Evolutionary conservation across 2,113 vertebrate species (phyloP).

Genomic region (Brachyhypopomus occidentalis): DNA sequence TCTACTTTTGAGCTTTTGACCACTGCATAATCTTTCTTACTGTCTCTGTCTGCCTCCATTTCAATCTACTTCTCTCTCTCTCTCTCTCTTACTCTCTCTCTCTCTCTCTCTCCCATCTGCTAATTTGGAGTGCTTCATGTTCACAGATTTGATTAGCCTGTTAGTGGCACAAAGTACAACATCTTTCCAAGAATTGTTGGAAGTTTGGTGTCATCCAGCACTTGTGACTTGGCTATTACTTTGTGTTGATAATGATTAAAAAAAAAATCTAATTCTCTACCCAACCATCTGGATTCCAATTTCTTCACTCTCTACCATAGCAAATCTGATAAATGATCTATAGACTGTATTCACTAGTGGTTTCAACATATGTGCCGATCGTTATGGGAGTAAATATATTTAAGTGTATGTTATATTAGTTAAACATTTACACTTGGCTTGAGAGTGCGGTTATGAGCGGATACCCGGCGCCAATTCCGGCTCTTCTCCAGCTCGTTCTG

Average conservation of each 20-base stretch:
- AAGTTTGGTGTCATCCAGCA: slow-evolving; percentile 25
- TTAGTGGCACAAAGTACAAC: slow-evolving; percentile 24
- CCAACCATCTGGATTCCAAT: slow-evolving; percentile 20
- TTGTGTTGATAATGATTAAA: slow-evolving; percentile 13
- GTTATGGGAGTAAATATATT: neutral
- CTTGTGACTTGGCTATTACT: slow-evolving; percentile 28
- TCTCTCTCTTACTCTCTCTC: slow-evolving; percentile 30
- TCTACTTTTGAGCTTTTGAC: slow-evolving; percentile 17
- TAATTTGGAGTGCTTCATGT: slow-evolving; percentile 26
- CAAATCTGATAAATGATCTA: slow-evolving; percentile 4
- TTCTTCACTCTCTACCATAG: neutral
- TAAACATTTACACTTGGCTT: neutral
- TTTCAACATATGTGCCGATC: slow-evolving; percentile 9
- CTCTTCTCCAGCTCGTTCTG: neutral
- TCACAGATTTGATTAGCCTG: slow-evolving; percentile 28
- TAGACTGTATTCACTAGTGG: slow-evolving; percentile 4
- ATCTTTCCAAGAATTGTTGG: slow-evolving; percentile 30
- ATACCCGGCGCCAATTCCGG: neutral
- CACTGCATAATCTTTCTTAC: slow-evolving; percentile 20
- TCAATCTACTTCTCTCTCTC: neutral
- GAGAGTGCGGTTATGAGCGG: neutral
- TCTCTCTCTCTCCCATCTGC: slow-evolving; percentile 19
- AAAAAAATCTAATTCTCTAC: neutral
- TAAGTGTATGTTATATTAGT: neutral
- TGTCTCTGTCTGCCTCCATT: slow-evolving; percentile 28